These are phyloP conservation scores for Picus viridis DNA, from an alignment of 2,797 vertebrate genomes.

Conservation along the genomic window DNA sequence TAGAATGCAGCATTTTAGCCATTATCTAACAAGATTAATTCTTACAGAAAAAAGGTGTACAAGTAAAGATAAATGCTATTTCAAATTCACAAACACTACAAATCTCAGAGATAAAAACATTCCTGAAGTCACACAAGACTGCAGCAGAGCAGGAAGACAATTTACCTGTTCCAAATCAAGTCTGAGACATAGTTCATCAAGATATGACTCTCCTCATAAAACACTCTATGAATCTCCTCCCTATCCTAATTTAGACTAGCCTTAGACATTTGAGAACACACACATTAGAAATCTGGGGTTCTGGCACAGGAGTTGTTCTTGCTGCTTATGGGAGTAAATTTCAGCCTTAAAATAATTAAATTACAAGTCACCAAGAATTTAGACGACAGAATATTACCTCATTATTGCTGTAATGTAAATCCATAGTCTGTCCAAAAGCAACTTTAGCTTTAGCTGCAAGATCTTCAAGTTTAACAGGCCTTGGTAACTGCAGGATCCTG, in stretches of 20 bases:
- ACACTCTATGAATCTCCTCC: background rate
- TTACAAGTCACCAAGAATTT: background rate
- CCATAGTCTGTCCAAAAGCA: constrained; percentile 96
- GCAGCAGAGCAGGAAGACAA: background rate
- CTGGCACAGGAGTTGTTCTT: background rate
- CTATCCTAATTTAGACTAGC: background rate
- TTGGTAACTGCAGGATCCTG: constrained; percentile 94
- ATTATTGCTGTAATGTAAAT: constrained; percentile 98
- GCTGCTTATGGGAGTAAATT: background rate
- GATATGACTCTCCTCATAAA: background rate
- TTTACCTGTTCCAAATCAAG: background rate
- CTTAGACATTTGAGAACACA: background rate
- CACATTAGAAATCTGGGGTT: background rate
- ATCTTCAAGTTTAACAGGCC: constrained; percentile 93
- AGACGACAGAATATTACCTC: constrained; percentile 83
- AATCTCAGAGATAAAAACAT: background rate
- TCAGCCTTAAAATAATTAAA: background rate
- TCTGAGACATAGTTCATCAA: background rate
- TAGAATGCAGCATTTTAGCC: background rate
- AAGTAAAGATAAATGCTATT: background rate
- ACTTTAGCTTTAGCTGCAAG: constrained; percentile 91
- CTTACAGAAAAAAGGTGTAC: background rate
- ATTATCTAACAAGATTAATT: background rate
- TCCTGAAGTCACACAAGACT: background rate
- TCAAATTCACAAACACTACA: background rate